These are phyloP conservation scores for Bufotes viridis DNA, from an alignment of 2,797 vertebrate species.

Conservation along the genomic window DNA sequence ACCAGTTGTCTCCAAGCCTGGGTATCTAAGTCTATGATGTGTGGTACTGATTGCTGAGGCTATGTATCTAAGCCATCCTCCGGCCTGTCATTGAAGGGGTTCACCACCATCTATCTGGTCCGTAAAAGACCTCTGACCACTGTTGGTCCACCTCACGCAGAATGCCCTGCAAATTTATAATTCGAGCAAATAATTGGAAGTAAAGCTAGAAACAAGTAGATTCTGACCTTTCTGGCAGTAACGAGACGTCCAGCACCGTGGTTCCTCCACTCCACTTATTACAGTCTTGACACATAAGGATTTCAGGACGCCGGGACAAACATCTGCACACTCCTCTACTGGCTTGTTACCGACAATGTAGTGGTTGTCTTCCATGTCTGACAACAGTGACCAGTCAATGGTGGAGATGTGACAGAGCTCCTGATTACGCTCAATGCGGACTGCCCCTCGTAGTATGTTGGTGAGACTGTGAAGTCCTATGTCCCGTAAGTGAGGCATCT, in stretches of 20 bases:
- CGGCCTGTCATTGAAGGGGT: neutral
- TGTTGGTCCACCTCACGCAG: neutral
- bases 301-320: constrained; percentile 77
- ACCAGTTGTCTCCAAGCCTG: too few relatives aligned
- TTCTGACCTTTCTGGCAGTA: constrained; percentile 80
- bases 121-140: neutral
- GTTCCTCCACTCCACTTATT: constrained; percentile 69
- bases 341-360: constrained; percentile 78
- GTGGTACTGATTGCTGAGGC: neutral
- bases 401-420: constrained; percentile 82
- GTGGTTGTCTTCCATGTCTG: constrained; percentile 67
- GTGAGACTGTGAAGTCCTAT: constrained; percentile 74
- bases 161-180: neutral
- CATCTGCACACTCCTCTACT: constrained; percentile 75
- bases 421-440: constrained; percentile 80
- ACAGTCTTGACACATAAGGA: constrained; percentile 73
- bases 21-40: neutral
- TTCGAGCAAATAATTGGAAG: neutral
- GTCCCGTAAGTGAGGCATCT: constrained; percentile 80
- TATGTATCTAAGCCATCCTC: neutral
- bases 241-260: constrained; percentile 80
- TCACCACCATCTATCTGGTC: neutral
- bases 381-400: constrained; percentile 80
- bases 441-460: constrained; percentile 72
- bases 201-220: neutral